Evolutionary conservation across 2,797 vertebrate genomes (phyloP).

Genomic region (Pangasius mekongensis): DNA sequence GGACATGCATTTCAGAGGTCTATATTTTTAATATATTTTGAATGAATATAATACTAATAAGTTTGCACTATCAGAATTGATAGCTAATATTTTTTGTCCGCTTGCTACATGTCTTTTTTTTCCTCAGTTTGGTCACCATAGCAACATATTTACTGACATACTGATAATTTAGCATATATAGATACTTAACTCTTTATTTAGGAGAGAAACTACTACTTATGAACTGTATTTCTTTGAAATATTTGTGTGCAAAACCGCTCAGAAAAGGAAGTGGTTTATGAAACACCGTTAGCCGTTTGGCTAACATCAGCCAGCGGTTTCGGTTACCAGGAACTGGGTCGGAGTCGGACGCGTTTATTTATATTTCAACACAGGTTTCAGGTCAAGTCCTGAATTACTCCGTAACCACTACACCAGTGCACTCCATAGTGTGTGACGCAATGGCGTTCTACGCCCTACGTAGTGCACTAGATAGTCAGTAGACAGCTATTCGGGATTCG

Average conservation of each 20-base stretch:
- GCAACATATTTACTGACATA: background rate
- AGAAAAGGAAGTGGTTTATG: too few species aligned
- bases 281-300: background rate
- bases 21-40: background rate
- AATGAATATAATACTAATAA: background rate
- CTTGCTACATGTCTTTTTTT: background rate
- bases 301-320: constrained; percentile 34
- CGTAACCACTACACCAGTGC: background rate
- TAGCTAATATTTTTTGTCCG: background rate
- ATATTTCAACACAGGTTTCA: constrained; percentile 78
- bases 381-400: background rate
- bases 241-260: background rate
- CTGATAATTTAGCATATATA: background rate
- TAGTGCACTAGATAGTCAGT: background rate
- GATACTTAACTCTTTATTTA: background rate
- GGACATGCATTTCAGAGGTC: background rate
- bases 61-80: background rate
- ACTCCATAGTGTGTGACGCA: background rate
- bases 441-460: background rate
- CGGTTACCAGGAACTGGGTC: constrained; percentile 80
- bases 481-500: background rate
- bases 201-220: background rate
- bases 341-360: constrained; percentile 70
- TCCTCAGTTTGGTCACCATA: background rate
- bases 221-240: background rate